Conservation (phyloP, 2,113 vertebrate species). For the Cairina moschata region DNA sequence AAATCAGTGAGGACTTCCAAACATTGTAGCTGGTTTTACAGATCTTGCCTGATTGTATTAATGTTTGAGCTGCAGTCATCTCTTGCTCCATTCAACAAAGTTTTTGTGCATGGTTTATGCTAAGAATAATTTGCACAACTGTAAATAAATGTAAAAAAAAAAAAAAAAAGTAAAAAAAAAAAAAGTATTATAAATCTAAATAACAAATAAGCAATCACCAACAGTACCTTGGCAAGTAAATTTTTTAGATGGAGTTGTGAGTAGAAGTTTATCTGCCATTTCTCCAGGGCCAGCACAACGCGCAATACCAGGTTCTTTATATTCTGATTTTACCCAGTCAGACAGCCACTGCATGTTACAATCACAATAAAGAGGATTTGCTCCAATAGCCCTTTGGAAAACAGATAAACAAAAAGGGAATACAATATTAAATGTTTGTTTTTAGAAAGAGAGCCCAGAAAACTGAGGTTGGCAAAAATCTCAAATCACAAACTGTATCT, state of each 20-base stretch:
- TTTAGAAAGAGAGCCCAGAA: background rate
- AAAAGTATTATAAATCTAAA: background rate
- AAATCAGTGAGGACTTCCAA: too few species aligned
- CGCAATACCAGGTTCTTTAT: slow-evolving; percentile 97
- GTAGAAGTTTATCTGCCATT: slow-evolving; percentile 96
- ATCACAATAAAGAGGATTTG: slow-evolving; percentile 96
- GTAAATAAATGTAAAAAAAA: background rate
- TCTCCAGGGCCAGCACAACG: slow-evolving; percentile 94
- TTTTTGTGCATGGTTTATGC: too few species aligned
- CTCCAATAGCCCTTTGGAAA: slow-evolving; percentile 89
- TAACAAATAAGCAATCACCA: background rate
- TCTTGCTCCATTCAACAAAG: too few species aligned
- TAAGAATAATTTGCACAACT: background rate
- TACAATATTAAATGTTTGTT: background rate
- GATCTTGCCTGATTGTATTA: too few species aligned
- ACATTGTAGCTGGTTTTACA: too few species aligned
- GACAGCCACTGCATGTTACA: slow-evolving; percentile 99
- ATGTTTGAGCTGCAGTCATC: too few species aligned
- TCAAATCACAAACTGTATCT: background rate
- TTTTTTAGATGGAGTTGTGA: slow-evolving; percentile 97
- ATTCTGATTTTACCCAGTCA: slow-evolving; percentile 98
- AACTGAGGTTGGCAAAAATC: background rate
- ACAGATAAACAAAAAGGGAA: background rate
- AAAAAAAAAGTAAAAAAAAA: too few species aligned
- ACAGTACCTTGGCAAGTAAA: slow-evolving; percentile 94